phyloP scores from a whole-genome alignment of 2,888 invertebrate genomes.

The Heliconius erato region DNA sequence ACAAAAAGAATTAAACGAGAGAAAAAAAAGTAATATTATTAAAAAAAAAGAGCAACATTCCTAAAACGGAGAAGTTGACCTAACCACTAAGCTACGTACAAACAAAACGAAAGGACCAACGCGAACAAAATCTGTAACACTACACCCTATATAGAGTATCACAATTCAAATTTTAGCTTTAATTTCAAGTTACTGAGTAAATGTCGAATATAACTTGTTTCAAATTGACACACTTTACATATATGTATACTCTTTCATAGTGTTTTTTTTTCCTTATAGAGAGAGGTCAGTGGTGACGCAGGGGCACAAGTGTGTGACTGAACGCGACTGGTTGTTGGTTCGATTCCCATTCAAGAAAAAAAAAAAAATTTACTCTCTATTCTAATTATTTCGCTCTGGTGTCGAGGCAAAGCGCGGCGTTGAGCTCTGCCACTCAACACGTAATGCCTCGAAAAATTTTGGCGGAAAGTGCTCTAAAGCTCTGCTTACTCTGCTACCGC shows the following conservation, averaged over 20 bases:
- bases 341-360: too few species aligned
- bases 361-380: too few species aligned
- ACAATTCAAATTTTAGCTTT: slow-evolving; percentile 2
- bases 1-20: background rate
- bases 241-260: background rate
- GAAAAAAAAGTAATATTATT: background rate
- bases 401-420: too few species aligned
- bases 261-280: background rate
- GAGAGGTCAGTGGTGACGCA: too few species aligned
- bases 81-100: background rate
- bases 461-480: too few species aligned
- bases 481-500: too few species aligned
- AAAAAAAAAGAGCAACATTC: background rate
- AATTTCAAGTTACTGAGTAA: slow-evolving; percentile 5
- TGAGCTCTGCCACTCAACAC: too few species aligned
- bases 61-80: background rate
- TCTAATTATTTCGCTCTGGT: too few species aligned
- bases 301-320: too few species aligned
- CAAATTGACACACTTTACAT: background rate
- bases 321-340: too few species aligned
- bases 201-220: slow-evolving; percentile 9
- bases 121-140: slow-evolving; percentile 19
- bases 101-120: slow-evolving; percentile 19
- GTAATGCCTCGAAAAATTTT: too few species aligned
- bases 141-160: background rate